Conservation (phyloP, 2,888 invertebrate species). For the Ceratothoa steindachneri region DNA sequence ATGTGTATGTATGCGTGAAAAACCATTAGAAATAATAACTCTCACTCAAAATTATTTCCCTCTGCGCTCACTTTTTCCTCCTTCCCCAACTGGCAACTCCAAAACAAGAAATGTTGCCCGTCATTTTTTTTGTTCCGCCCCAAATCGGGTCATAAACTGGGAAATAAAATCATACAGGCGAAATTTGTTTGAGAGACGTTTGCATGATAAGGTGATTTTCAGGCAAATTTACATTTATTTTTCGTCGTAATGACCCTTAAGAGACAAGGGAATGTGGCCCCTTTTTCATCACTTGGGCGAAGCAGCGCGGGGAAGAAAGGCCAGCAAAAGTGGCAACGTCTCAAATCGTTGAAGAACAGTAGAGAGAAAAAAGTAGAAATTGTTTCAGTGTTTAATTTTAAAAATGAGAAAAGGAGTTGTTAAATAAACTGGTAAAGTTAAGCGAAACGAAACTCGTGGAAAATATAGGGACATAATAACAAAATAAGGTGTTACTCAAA, state of each 20-base stretch:
- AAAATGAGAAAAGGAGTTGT: no score
- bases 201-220: constrained; percentile 11
- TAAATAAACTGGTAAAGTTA: no score
- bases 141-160: background rate
- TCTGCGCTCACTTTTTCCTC: no score
- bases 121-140: background rate
- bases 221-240: constrained; percentile 11
- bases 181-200: constrained; percentile 13
- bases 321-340: no score
- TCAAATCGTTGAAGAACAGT: background rate
- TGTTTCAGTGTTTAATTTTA: background rate
- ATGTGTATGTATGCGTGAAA: no score
- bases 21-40: no score
- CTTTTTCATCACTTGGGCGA: background rate
- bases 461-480: no score
- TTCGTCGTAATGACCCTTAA: constrained; percentile 8
- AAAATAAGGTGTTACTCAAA: no score
- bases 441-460: no score
- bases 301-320: background rate
- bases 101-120: background rate
- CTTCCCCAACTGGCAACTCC: no score
- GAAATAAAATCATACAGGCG: constrained; percentile 10
- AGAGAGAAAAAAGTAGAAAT: background rate
- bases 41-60: no score
- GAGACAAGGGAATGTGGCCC: constrained; percentile 13